Conservation (phyloP, 2,113 vertebrate genomes). For the Syngnathus floridae region DNA sequence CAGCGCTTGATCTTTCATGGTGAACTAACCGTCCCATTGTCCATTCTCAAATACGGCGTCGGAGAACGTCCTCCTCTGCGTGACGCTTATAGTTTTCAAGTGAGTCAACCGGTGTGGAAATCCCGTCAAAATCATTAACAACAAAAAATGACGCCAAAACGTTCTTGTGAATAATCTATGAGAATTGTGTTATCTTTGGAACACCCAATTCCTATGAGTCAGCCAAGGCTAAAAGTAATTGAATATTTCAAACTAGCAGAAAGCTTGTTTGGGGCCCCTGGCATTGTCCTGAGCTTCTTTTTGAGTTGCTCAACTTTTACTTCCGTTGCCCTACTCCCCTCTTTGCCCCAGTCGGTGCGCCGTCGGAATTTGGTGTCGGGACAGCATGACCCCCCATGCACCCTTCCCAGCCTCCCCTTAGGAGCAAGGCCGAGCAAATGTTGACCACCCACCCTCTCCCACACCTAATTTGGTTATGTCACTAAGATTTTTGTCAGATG, state of each 20-base stretch:
- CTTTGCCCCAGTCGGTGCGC: constrained; percentile 43
- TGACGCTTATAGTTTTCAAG: not conserved
- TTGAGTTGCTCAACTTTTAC: constrained; percentile 34
- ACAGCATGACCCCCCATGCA: constrained; percentile 32
- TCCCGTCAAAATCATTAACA: constrained; percentile 11
- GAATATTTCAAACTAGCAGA: not conserved
- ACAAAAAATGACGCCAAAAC: constrained; percentile 43
- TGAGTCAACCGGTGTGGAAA: constrained; percentile 11
- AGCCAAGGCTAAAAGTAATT: constrained; percentile 17
- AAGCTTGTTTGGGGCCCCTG: not conserved
- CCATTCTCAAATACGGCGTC: constrained; percentile 22
- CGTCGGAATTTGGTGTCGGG: constrained; percentile 51
- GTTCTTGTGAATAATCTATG: constrained; percentile 27
- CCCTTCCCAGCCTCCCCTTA: not conserved
- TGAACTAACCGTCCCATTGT: constrained; percentile 28
- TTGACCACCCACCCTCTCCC: constrained; percentile 43
- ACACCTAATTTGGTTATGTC: constrained; percentile 62
- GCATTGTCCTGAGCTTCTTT: constrained; percentile 4
- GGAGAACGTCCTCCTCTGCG: not conserved
- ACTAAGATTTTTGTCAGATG: constrained; percentile 49
- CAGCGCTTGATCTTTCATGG: constrained; percentile 31
- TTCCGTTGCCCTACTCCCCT: constrained; percentile 30
- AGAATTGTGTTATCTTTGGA: constrained; percentile 51
- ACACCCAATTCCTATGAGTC: constrained; percentile 56
- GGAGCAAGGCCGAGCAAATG: constrained; percentile 19